Conservation (phyloP, 1,140 invertebrate genomes). For the Drosophila kikkawai region DNA sequence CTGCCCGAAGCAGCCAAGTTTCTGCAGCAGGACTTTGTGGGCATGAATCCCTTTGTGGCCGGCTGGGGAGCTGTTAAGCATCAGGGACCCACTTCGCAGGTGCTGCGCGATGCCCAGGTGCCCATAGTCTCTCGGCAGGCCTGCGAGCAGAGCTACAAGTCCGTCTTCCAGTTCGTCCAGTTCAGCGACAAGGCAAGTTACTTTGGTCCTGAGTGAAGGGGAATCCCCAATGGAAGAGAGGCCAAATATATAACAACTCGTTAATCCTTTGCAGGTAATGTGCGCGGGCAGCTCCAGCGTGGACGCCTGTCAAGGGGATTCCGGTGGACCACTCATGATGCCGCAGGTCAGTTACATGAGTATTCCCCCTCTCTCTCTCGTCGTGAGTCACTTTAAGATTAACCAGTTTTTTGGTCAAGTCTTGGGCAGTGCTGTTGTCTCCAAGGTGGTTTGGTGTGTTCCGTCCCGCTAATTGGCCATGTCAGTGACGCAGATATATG, state of each 20-base stretch:
- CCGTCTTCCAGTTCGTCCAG: conserved; percentile 85
- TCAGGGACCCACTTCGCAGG: conserved; percentile 87
- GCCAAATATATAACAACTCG: neutral
- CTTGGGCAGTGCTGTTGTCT: conserved; percentile 10
- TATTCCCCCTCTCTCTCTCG: neutral
- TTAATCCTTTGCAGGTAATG: conserved; percentile 66
- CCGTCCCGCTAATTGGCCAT: conserved; percentile 19
- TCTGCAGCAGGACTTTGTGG: conserved; percentile 85
- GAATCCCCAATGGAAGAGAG: neutral
- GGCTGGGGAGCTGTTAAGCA: conserved; percentile 78
- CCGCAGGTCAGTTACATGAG: conserved; percentile 78
- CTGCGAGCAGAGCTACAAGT: conserved; percentile 88
- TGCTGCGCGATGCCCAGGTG: conserved; percentile 89
- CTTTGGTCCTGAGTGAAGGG: neutral
- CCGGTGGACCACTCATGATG: conserved; percentile 91
- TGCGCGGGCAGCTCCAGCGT: conserved; percentile 86
- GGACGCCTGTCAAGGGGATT: conserved; percentile 95
- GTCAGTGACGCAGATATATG: conserved; percentile 27
- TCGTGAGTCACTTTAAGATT: conserved; percentile 34
- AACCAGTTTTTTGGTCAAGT: conserved; percentile 58
- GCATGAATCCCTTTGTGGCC: conserved; percentile 87
- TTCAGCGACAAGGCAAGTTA: conserved; percentile 76
- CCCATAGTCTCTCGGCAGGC: conserved; percentile 88
- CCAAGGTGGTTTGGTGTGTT: conserved; percentile 56
- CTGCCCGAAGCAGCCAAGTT: conserved; percentile 87